A percentile compares a stretch with the other conserved stretches of the same genome.
phyloP scores from a whole-genome alignment of 2,888 invertebrate genomes.

The Rhingia campestris region DNA sequence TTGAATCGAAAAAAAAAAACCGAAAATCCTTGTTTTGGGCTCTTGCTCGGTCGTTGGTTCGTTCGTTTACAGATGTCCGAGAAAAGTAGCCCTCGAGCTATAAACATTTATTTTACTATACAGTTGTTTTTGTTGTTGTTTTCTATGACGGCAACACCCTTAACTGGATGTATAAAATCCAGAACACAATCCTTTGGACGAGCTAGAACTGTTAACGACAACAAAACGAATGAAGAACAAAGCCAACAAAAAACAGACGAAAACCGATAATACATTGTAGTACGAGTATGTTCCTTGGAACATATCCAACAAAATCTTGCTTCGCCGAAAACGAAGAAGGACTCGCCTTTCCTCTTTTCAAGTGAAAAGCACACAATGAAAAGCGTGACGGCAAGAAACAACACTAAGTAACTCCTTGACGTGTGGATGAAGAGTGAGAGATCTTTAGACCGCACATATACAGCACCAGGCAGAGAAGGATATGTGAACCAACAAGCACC shows the following conservation, averaged over 20 bases:
- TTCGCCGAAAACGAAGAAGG: conserved; percentile 28
- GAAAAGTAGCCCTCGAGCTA: conserved; percentile 66
- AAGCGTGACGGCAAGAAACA: conserved; percentile 63
- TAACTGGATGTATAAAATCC: conserved; percentile 42
- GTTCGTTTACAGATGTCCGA: conserved; percentile 69
- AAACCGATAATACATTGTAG: conserved; percentile 65
- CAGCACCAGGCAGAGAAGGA: conserved; percentile 33
- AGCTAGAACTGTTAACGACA: conserved; percentile 30
- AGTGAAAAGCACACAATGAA: conserved; percentile 72
- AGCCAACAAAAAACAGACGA: conserved; percentile 6
- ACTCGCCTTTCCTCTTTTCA: conserved; percentile 46
- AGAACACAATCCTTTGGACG: conserved; percentile 59
- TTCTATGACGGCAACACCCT: conserved; percentile 42
- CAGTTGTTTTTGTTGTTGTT: conserved; percentile 8
- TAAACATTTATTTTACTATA: conserved; percentile 62
- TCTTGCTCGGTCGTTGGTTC: conserved; percentile 45
- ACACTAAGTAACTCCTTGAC: conserved; percentile 71
- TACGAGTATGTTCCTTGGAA: conserved; percentile 64
- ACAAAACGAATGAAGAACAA: neutral
- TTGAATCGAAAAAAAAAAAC: conserved; percentile 20
- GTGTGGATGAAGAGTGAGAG: conserved; percentile 63
- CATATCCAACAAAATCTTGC: conserved; percentile 48
- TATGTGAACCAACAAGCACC: conserved; percentile 57
- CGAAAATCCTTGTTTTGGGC: conserved; percentile 30
- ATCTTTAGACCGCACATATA: conserved; percentile 43